Evolutionary conservation across 2,113 vertebrate genomes (phyloP).

Genomic region (Amazona vittata): DNA sequence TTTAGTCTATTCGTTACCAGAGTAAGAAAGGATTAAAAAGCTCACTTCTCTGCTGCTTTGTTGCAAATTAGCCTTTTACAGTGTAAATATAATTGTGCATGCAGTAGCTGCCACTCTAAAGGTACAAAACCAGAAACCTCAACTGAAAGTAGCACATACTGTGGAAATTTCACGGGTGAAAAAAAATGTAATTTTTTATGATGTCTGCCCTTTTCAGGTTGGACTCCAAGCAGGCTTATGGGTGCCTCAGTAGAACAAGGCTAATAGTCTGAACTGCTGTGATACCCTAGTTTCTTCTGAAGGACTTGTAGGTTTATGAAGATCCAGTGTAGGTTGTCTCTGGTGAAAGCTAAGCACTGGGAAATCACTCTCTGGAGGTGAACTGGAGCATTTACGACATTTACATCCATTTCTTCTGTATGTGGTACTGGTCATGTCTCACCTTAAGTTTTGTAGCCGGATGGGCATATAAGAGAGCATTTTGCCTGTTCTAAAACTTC

Average conservation of each 20-base stretch:
- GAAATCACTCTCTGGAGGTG: neutral
- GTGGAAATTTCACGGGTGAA: neutral
- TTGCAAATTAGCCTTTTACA: neutral
- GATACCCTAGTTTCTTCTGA: neutral
- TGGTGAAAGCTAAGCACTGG: neutral
- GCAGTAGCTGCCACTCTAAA: neutral
- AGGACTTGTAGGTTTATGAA: neutral
- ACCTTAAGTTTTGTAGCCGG: neutral
- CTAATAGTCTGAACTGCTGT: neutral
- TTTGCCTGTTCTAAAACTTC: neutral
- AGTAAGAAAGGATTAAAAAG: neutral
- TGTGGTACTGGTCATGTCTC: neutral
- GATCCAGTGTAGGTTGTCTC: neutral
- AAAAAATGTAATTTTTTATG: neutral
- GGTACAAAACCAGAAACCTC: neutral
- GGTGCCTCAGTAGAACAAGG: neutral
- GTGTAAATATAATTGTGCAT: neutral
- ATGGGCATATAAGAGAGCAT: neutral
- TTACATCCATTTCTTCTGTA: neutral
- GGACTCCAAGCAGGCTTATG: neutral
- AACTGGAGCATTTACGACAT: neutral
- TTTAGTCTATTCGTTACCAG: neutral
- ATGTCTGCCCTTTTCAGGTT: neutral
- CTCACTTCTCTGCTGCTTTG: neutral
- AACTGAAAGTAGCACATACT: neutral